phyloP scores from a whole-genome alignment of 2,888 invertebrate genomes.

The Cataglyphis albicans region DNA sequence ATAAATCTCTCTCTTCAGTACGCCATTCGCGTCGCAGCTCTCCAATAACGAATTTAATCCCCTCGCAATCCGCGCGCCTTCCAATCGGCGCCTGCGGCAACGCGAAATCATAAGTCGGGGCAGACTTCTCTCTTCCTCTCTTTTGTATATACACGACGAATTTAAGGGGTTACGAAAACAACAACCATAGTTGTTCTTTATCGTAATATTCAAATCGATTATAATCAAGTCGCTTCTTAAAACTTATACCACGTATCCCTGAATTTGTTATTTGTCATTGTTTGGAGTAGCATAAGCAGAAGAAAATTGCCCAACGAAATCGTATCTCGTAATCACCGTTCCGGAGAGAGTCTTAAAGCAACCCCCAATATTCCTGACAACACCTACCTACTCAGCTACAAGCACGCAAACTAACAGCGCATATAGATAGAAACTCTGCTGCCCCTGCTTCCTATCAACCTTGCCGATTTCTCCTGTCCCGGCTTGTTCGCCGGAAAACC shows the following conservation, averaged over 20 bases:
- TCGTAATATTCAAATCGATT: not conserved
- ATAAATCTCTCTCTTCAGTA: constrained; percentile 64
- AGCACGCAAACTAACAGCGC: constrained; percentile 61
- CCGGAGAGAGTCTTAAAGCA: constrained; percentile 44
- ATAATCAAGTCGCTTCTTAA: not conserved
- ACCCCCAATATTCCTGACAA: constrained; percentile 70
- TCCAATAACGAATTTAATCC: constrained; percentile 64
- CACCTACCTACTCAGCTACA: constrained; percentile 55
- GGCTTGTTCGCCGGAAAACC: constrained; percentile 75
- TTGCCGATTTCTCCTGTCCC: constrained; percentile 64
- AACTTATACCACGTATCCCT: not conserved
- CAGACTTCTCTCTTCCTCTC: constrained; percentile 39
- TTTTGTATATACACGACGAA: not conserved
- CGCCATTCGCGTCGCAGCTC: constrained; percentile 51
- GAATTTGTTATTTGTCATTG: constrained; percentile 13
- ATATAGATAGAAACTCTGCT: constrained; percentile 62
- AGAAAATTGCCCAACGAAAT: constrained; percentile 64
- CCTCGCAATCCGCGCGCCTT: constrained; percentile 56
- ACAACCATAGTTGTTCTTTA: not conserved
- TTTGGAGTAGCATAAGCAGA: not conserved
- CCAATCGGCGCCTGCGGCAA: constrained; percentile 54
- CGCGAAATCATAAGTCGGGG: constrained; percentile 50
- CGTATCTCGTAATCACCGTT: constrained; percentile 69
- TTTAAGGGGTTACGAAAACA: constrained; percentile 1
- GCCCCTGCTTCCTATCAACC: constrained; percentile 26